Evolutionary conservation across 2,888 invertebrate species (phyloP), one percentile per base, ranked within the genome.

Genomic region (Eupithecia subumbrata): DNA sequence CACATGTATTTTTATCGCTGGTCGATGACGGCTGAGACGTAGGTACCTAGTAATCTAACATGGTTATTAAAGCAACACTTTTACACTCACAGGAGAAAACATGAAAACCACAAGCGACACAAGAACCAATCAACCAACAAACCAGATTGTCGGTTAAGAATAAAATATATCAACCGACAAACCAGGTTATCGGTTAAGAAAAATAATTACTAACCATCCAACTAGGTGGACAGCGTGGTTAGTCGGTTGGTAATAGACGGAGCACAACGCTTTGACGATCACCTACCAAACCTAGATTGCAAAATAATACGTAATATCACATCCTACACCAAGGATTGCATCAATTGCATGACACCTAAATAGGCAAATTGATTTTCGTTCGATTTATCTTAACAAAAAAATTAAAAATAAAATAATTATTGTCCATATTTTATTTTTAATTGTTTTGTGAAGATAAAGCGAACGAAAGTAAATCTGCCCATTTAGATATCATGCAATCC

Each of bases 381-480:
- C n/a, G 9, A 2, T 9, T n/a, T 52, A n/a, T n/a, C 52, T 52
- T n/a, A 2, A 52, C n/a, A n/a, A n/a, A n/a, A n/a, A 52, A 18
- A 7, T 48, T 68, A 69, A 60, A 69, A 16, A 60, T 22, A 48
- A 78, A 82, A 82, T 30, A 78, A 82, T 82, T 75, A 30, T 30
- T 30, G 30, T 30, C 30, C 3, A n/a, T n/a, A n/a, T n/a, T n/a
- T n/a, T n/a, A n/a, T n/a, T n/a, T n/a, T n/a, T n/a, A n/a, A n/a
- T 30, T 30, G 30, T 30, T 30, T 30, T 30, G 30, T 30, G 30
- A 30, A 30, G 30, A 30, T 30, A 30, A 30, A 30, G 30, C 30
- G 30, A 30, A 30, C 30, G 30, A 30, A 30, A 30, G 30, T 30
- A 1, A 30, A 30, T 1, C 30, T 30, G 30, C 30, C 30, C 30